Base-by-base conservation (phyloP, 2,797 vertebrate species). In the Sebastes cheni region DNA sequence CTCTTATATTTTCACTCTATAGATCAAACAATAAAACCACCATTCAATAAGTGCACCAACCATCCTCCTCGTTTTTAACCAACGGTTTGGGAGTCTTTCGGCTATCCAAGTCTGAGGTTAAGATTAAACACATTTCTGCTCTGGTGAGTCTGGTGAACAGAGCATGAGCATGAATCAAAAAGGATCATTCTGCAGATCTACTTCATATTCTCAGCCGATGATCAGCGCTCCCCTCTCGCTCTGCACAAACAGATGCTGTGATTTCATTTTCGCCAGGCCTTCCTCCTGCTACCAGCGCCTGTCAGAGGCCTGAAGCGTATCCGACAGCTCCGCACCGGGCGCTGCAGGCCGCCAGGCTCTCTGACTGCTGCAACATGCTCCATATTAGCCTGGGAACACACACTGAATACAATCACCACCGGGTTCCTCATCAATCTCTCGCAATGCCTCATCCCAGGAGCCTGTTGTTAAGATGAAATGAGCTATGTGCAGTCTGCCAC, bases 301-400 rank as follows among this genome's bases (percentile, higher is more conserved):
- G 91, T 93, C 91, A 90, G 92, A 85, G 86, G 88, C 90, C 90
- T 76, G 86, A 85, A 91, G 92, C 81, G 81, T 86, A 62, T 92
- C 92, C 93, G 92, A 93, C 91, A 91, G 89, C 89, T 86, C 88
- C 78, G 89, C 85, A 79, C 67, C 11, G 27, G 72, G 77, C 90
- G 13, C 91, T 52, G 79, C 91, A 84, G 87, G 87, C 85, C 75
- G 59, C 90, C 88, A 23, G 79, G 67, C 85, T 91, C 84, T 87
- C 88, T 90, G 90, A 92, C 89, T 87, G 86, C 87, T 88, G 81
- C 87, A 92, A 90, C 93, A 92, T 91, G 91, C 90, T 92, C 84
- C 83, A 72, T 75, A 91, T 93, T 93, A 91, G 92, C 91, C 85
- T 36, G 79, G 81, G 82, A 93, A 90, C 91, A 86, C 91, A 89